Evolutionary conservation across 1,140 invertebrate species (phyloP).

Genomic region (Trichogramma pretiosum): DNA sequence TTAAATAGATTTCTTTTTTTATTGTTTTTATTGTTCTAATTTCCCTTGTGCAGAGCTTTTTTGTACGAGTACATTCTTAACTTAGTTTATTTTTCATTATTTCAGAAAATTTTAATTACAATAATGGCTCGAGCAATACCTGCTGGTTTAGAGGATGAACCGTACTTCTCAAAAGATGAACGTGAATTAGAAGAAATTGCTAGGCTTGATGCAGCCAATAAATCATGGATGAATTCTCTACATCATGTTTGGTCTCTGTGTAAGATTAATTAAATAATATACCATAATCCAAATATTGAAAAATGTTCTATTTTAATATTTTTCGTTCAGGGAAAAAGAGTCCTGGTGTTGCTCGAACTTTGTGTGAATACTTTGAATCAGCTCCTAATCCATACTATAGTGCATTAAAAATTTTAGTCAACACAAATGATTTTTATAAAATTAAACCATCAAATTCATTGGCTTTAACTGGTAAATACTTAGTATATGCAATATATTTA

Average conservation of each 20-base stretch:
- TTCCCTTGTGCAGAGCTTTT: no score
- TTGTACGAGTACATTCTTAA: no score
- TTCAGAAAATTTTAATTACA: no score
- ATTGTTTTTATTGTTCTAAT: no score
- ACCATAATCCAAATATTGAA: slow-evolving; percentile 7
- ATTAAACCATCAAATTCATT: slow-evolving; percentile 49
- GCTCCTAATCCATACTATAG: slow-evolving; percentile 49
- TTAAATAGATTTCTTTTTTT: no score
- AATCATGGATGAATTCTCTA: slow-evolving; percentile 30
- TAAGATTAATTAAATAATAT: no score
- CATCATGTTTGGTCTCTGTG: slow-evolving; percentile 33
- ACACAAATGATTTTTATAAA: slow-evolving; percentile 49
- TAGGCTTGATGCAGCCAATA: slow-evolving; percentile 29
- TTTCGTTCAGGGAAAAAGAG: slow-evolving; percentile 47
- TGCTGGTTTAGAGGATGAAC: no score
- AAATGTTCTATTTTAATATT: slow-evolving; percentile 4
- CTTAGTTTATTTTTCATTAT: no score
- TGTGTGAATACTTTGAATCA: slow-evolving; percentile 44
- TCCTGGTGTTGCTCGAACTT: slow-evolving; percentile 41
- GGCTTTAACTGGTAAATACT: slow-evolving; percentile 44
- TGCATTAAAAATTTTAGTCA: slow-evolving; percentile 48
- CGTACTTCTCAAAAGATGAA: no score
- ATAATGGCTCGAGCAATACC: no score
- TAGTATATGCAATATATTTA: no score
- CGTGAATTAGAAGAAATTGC: slow-evolving; percentile 18